phyloP scores from a whole-genome alignment of 2,797 vertebrate genomes.

The Synaphobranchus kaupii region DNA sequence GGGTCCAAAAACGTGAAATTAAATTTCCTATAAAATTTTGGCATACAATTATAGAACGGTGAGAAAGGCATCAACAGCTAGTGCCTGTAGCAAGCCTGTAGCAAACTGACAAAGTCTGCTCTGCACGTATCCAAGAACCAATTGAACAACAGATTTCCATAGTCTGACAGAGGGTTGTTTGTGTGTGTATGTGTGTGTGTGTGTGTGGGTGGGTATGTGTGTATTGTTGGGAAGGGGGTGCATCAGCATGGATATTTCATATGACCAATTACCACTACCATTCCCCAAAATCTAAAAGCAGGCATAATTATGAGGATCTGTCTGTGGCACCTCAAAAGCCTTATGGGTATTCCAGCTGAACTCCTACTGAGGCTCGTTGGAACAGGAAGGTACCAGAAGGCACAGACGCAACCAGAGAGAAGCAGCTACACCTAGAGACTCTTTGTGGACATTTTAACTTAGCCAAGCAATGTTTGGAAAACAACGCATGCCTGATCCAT shows the following conservation, averaged over 20 bases:
- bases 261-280: slow-evolving; percentile 23
- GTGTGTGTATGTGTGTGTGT: slow-evolving; percentile 11
- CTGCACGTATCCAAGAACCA: slow-evolving; percentile 59
- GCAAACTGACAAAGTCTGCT: slow-evolving; percentile 68
- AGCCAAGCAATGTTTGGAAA: neutral
- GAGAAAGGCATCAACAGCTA: slow-evolving; percentile 63
- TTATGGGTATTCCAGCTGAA: neutral
- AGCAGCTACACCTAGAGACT: slow-evolving; percentile 1
- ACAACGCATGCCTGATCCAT: neutral
- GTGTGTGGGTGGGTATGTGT: slow-evolving; percentile 8
- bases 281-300: slow-evolving; percentile 14
- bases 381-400: neutral
- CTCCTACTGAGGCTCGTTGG: neutral
- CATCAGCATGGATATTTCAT: slow-evolving; percentile 24
- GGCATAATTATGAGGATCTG: neutral
- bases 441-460: neutral
- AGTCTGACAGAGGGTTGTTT: slow-evolving; percentile 56
- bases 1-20: slow-evolving; percentile 15
- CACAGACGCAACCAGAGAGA: neutral
- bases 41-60: slow-evolving; percentile 59
- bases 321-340: neutral
- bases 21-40: slow-evolving; percentile 43
- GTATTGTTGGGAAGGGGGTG: neutral
- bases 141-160: slow-evolving; percentile 72
- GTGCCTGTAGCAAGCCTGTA: slow-evolving; percentile 70